These are phyloP conservation scores for Malacoraja senta DNA, from an alignment of 2,797 vertebrate genomes.

Conservation along the genomic window DNA sequence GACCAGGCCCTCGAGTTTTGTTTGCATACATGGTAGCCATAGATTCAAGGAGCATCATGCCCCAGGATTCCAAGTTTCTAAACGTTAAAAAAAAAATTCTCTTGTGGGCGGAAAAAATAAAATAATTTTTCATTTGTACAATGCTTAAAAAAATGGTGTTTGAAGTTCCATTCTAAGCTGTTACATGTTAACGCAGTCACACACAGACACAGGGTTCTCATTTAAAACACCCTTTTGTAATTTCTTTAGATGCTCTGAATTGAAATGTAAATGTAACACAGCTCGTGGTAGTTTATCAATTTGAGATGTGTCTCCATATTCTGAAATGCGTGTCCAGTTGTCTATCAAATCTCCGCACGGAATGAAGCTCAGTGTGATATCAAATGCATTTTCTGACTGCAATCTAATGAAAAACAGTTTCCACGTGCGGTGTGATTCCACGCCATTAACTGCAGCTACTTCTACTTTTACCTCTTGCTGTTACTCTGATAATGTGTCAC, in stretches of 20 bases:
- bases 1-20: too few relatives aligned
- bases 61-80: too few relatives aligned
- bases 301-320: background rate
- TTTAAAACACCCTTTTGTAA: slow-evolving; percentile 14
- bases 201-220: background rate
- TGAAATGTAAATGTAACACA: background rate
- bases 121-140: too few relatives aligned
- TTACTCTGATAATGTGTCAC: background rate
- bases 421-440: background rate
- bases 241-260: background rate
- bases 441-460: background rate
- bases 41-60: too few relatives aligned
- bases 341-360: background rate
- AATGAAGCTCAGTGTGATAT: background rate
- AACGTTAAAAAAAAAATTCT: too few relatives aligned
- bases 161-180: too few relatives aligned
- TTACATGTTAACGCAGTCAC: too few relatives aligned
- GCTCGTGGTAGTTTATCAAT: background rate
- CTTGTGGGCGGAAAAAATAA: too few relatives aligned
- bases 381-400: slow-evolving; percentile 25
- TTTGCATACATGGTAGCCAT: too few relatives aligned
- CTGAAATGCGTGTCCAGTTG: slow-evolving; percentile 10
- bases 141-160: too few relatives aligned
- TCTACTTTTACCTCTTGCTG: background rate
- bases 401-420: slow-evolving; percentile 18